Evolutionary conservation across 2,113 vertebrate genomes (phyloP).

Genomic region (Marmota monax): DNA sequence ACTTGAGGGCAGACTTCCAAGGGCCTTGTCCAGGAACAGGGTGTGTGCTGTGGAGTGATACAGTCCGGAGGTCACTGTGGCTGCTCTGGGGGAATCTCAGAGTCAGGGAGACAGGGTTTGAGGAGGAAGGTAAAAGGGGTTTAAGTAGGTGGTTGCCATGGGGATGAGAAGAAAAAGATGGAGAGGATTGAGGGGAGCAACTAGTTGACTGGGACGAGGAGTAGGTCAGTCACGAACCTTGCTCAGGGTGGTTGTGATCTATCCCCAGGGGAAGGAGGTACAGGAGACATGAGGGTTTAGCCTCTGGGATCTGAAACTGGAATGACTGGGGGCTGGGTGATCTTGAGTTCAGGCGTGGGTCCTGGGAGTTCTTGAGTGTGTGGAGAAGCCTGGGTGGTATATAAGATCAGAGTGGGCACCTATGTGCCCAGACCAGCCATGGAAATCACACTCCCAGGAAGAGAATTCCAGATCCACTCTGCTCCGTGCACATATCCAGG

Average conservation of each 20-base stretch:
- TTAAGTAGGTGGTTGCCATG: slow-evolving; percentile 22
- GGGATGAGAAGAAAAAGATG: slow-evolving; percentile 26
- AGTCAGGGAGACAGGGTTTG: not conserved
- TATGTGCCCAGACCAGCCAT: not conserved
- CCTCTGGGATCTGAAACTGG: not conserved
- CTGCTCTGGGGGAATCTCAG: not conserved
- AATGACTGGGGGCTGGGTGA: not conserved
- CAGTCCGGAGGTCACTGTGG: not conserved
- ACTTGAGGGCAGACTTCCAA: slow-evolving; percentile 16
- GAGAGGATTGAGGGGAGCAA: not conserved
- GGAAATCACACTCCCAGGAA: not conserved
- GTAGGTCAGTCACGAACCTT: not conserved
- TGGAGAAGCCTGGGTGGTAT: not conserved
- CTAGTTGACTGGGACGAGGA: not conserved
- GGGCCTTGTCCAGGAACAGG: not conserved
- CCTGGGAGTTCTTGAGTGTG: not conserved
- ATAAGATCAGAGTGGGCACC: not conserved
- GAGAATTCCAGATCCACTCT: not conserved
- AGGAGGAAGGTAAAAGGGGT: not conserved
- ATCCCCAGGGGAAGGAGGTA: not conserved
- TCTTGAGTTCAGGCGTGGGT: not conserved
- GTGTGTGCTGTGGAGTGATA: not conserved
- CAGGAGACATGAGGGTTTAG: not conserved
- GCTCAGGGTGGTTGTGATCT: not conserved
- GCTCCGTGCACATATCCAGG: not conserved